Percentiles rank a stretch among this genome's conserved stretches.
Conservation (phyloP, 2,113 vertebrate genomes). For the Erythrocebus patas region DNA sequence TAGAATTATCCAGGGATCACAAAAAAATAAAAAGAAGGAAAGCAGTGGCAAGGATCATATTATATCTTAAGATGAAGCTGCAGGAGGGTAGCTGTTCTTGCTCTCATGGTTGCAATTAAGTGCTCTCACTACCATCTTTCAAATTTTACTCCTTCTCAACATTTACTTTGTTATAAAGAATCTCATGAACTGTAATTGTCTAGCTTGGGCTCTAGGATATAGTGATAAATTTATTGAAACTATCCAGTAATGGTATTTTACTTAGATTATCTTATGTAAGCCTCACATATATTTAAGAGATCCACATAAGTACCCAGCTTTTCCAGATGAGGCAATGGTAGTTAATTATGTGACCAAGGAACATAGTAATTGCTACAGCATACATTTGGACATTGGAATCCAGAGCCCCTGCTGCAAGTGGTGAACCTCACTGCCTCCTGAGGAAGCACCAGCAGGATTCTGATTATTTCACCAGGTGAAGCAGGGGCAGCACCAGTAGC, state of each 20-base stretch:
- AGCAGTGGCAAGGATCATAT: background rate
- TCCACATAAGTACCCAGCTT: background rate
- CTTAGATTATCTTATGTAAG: background rate
- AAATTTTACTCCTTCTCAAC: background rate
- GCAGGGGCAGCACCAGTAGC: background rate
- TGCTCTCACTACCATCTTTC: background rate
- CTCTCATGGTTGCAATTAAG: background rate
- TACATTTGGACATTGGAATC: background rate
- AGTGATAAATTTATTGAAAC: background rate
- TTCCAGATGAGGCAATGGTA: background rate
- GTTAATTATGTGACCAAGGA: background rate
- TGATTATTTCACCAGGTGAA: background rate
- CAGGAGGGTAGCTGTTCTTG: background rate
- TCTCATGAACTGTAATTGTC: background rate
- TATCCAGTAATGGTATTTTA: background rate
- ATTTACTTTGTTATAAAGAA: background rate
- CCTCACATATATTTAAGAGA: background rate
- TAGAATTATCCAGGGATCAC: slow-evolving; percentile 32
- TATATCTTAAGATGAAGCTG: background rate
- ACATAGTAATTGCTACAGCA: background rate
- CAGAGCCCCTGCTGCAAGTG: background rate
- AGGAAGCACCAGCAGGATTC: background rate
- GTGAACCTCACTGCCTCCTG: background rate
- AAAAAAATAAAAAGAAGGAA: slow-evolving; percentile 3
- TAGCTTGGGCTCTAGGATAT: background rate